A percentile compares a stretch with the other conserved stretches of the same genome.
These are phyloP conservation scores for Teleogryllus oceanicus DNA, from an alignment of 2,888 invertebrate species.

Conservation along the genomic window DNA sequence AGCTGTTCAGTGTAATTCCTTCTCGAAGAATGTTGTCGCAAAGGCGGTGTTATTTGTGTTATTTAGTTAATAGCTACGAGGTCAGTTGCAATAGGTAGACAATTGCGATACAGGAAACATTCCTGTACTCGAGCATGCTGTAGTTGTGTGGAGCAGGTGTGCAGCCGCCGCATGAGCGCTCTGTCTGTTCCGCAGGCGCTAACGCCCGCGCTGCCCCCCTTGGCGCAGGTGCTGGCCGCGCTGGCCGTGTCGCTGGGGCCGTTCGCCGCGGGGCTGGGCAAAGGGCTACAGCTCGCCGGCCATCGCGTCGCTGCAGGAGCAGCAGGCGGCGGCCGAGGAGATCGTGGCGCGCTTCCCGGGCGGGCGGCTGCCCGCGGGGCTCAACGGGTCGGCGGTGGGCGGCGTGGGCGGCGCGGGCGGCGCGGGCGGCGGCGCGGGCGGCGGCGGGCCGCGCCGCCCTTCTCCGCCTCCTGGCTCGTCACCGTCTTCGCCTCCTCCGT, in stretches of 20 bases:
- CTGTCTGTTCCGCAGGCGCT: no score
- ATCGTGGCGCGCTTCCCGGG: constrained; percentile 35
- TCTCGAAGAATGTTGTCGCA: no score
- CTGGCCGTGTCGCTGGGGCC: constrained; percentile 75
- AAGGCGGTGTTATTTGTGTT: no score
- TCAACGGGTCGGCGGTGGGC: constrained; percentile 51
- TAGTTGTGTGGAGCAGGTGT: no score
- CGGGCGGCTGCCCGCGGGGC: constrained; percentile 46
- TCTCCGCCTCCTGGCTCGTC: constrained; percentile 76
- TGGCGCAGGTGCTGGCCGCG: constrained; percentile 66
- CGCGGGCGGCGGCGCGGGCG: not conserved
- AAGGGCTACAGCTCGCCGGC: constrained; percentile 82
- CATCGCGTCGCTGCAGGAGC: constrained; percentile 62
- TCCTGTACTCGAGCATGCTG: no score
- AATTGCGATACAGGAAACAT: no score
- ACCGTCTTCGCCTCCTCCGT: constrained; percentile 75
- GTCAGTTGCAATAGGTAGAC: no score
- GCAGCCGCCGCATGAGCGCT: no score
- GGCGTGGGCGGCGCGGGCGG: not conserved
- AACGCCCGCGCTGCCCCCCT: no score
- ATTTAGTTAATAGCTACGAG: no score
- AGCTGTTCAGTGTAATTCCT: no score
- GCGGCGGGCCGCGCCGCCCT: constrained; percentile 61
- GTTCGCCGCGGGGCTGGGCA: constrained; percentile 73
- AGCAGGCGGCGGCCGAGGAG: constrained; percentile 39